Evolutionary conservation across 92 coral and sea anemone species (phyloP).

Genomic region (Zoanthus gigantus): DNA sequence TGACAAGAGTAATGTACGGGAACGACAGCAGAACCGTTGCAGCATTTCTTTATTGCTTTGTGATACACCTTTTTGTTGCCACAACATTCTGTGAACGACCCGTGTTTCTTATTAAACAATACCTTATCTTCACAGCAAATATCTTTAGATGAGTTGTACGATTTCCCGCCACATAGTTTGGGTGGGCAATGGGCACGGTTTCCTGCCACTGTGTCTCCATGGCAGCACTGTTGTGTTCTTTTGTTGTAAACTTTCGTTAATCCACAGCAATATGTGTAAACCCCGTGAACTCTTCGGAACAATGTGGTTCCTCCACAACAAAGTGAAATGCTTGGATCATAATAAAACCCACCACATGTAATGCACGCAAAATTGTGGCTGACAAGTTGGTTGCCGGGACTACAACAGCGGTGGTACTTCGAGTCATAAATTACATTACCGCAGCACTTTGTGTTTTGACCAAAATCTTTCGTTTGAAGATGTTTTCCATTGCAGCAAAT

Average conservation of each 20-base stretch:
- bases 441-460: slow-evolving; percentile 16
- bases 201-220: slow-evolving; percentile 1
- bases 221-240: slow-evolving; percentile 22
- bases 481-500: slow-evolving; percentile 34
- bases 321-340: neutral
- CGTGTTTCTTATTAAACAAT: neutral
- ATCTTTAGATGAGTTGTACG: slow-evolving; percentile 9
- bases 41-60: slow-evolving; percentile 20
- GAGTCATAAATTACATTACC: neutral
- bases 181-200: slow-evolving; percentile 14
- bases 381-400: slow-evolving; percentile 13
- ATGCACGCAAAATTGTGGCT: slow-evolving; percentile 15
- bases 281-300: slow-evolving; percentile 11
- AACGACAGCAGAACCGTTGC: slow-evolving; percentile 21
- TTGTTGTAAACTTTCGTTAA: slow-evolving; percentile 2
- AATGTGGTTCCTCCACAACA: slow-evolving; percentile 22
- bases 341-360: slow-evolving; percentile 31
- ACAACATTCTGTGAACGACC: slow-evolving; percentile 27
- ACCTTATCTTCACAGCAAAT: slow-evolving; percentile 28
- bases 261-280: slow-evolving; percentile 32
- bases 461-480: neutral
- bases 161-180: slow-evolving; percentile 22
- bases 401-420: slow-evolving; percentile 12
- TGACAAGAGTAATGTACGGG: slow-evolving; percentile 18
- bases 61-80: slow-evolving; percentile 32